A percentile compares a stretch with the other conserved stretches of the same genome.
phyloP scores from a whole-genome alignment of 2,888 invertebrate species.

The Ophonus ardosiacus region DNA sequence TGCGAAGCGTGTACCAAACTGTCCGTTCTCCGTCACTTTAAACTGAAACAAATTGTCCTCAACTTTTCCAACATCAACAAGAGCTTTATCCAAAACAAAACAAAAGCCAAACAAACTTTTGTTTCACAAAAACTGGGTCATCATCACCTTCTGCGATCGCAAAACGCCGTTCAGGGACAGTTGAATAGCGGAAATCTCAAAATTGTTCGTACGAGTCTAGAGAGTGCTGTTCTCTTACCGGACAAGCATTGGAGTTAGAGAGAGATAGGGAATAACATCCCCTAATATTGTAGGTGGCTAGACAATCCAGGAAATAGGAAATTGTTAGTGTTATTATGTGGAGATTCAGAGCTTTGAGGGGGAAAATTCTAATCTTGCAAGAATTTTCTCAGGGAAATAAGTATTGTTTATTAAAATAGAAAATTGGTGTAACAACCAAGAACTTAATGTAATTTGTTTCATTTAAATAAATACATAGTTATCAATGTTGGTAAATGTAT shows the following conservation, averaged over 20 bases:
- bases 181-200: slow-evolving; percentile 15
- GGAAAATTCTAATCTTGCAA: background rate
- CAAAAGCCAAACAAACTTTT: slow-evolving; percentile 31
- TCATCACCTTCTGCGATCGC: slow-evolving; percentile 28
- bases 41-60: slow-evolving; percentile 1
- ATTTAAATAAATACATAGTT: no score
- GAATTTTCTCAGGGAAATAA: background rate
- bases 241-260: background rate
- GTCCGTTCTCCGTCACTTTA: background rate
- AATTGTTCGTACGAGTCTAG: slow-evolving; percentile 24
- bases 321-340: slow-evolving; percentile 33
- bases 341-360: background rate
- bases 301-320: background rate
- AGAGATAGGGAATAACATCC: background rate
- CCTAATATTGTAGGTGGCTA: background rate
- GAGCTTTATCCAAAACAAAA: slow-evolving; percentile 17
- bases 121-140: slow-evolving; percentile 32
- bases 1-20: background rate
- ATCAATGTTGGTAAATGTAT: no score
- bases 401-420: background rate
- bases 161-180: slow-evolving; percentile 28
- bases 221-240: background rate
- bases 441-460: no score
- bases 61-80: background rate
- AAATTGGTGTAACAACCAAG: background rate